A percentile compares a stretch with the other conserved stretches of the same genome.
phyloP scores from a whole-genome alignment of 92 coral and sea anemone genomes.

The Epizoanthus ramosus region DNA sequence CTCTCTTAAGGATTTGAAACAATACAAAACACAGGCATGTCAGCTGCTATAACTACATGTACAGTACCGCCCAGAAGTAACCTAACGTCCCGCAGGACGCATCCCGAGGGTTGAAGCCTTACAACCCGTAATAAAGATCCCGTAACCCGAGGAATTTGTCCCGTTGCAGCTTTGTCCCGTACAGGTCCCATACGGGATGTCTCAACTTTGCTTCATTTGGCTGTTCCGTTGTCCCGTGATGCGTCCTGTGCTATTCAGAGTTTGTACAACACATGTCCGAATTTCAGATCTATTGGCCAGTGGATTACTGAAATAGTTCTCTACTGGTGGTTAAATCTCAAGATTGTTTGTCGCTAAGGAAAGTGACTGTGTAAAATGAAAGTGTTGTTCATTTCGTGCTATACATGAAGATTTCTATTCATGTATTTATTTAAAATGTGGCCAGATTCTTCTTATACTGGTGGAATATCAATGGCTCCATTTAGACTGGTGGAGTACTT shows the following conservation, averaged over 20 bases:
- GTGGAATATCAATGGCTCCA: too few relatives aligned
- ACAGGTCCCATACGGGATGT: conserved; percentile 12
- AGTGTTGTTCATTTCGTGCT: conserved; percentile 21
- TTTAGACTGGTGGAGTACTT: too few relatives aligned
- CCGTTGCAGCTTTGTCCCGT: conserved; percentile 22
- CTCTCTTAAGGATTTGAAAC: conserved; percentile 56
- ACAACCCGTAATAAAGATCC: conserved; percentile 20
- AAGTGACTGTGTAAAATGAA: conserved; percentile 20
- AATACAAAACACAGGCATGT: background rate
- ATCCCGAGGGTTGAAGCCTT: too few relatives aligned
- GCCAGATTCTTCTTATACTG: conserved; percentile 11
- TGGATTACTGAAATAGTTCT: conserved; percentile 16
- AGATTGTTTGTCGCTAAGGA: conserved; percentile 14
- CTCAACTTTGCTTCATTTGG: conserved; percentile 10
- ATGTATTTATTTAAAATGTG: conserved; percentile 14
- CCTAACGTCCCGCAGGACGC: too few relatives aligned
- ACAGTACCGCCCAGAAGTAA: too few relatives aligned
- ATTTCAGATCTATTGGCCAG: conserved; percentile 16
- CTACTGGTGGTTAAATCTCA: background rate
- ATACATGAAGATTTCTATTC: conserved; percentile 8
- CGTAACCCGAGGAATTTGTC: conserved; percentile 10
- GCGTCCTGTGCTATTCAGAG: conserved; percentile 20
- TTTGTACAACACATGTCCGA: conserved; percentile 19
- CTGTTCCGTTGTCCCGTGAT: conserved; percentile 14
- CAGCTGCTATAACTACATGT: background rate